Conservation (phyloP, 2,888 invertebrate genomes). For the Drosophila nr. perissopoda region DNA sequence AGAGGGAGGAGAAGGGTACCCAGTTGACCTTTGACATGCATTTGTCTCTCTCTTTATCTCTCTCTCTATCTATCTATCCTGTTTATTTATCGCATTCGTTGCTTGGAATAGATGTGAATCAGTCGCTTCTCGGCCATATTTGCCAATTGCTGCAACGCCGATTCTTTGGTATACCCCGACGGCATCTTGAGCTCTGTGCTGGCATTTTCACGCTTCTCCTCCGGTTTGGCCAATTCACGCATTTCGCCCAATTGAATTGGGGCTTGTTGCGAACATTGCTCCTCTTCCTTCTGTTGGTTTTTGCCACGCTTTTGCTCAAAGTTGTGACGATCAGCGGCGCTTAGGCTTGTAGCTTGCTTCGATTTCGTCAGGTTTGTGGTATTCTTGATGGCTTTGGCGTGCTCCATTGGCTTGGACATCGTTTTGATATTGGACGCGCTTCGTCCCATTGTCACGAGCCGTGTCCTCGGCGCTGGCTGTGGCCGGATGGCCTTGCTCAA, state of each 20-base stretch:
- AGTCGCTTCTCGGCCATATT: constrained; percentile 3
- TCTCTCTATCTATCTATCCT: too few species aligned
- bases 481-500: not conserved
- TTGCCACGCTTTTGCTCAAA: not conserved
- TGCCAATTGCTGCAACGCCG: constrained; percentile 45
- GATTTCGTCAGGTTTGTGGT: not conserved
- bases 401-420: not conserved
- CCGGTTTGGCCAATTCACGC: constrained; percentile 16
- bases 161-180: constrained; percentile 30
- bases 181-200: constrained; percentile 33
- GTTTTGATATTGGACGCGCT: not conserved
- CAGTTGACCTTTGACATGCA: not conserved
- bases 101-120: not conserved
- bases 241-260: constrained; percentile 24
- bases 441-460: not conserved
- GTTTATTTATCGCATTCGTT: not conserved
- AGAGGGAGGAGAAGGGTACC: not conserved
- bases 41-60: not conserved
- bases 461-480: not conserved
- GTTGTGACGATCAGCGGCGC: not conserved
- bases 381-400: not conserved
- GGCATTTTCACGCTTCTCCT: not conserved
- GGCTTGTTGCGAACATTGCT: not conserved
- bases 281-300: not conserved
- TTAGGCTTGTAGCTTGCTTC: not conserved